Evolutionary conservation across 2,113 vertebrate genomes (phyloP), one percentile per base, ranked within the genome.

Genomic region (Zapornia atra): DNA sequence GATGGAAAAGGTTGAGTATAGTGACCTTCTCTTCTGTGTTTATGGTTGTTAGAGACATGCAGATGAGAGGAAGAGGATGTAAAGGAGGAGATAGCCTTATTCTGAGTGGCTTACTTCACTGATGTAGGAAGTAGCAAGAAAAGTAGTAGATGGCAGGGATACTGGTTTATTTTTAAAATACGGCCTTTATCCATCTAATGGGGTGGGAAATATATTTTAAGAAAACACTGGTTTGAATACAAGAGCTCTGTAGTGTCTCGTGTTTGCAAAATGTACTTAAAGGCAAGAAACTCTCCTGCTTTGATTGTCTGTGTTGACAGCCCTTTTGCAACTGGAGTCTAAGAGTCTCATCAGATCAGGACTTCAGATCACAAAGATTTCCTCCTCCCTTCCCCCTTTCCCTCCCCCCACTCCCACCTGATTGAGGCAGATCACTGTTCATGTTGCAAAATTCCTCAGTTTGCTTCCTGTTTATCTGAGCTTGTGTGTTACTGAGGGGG

Each of bases 381-480:
- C 48, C 75, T 64, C 50, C 17, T 66, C 50, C 26, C 42, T 69
- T 33, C 11, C 31, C 12, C 20, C 53, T 12, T 4, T 1, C 44
- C 15, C 5, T 1, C 2, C 6, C 10, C 48, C 21, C 10, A 18
- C 48, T 21, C 46, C 48, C 10, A 20, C 48, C 54, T 44, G 70
- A 94, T 88, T 94, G 50, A 90, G 86, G 68, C 77, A 94, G 78
- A 94, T 96, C 77, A 21, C 95, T 87, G 84, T 94, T 97, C 91
- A 79, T 94, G 90, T 95, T 94, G 86, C 65, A 92, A 90, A 97
- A 92, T 94, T 93, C 92, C 48, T 92, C 95, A 84, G 10, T 96
- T 96, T 92, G 92, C 94, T 96, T 95, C 93, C 81, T 94, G 88
- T 96, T 97, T 96, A 93, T 96, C 92, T 97, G 91, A 96, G 94